These are phyloP conservation scores for Catharus bicknelli DNA, from an alignment of 2,113 vertebrate species.

Conservation along the genomic window DNA sequence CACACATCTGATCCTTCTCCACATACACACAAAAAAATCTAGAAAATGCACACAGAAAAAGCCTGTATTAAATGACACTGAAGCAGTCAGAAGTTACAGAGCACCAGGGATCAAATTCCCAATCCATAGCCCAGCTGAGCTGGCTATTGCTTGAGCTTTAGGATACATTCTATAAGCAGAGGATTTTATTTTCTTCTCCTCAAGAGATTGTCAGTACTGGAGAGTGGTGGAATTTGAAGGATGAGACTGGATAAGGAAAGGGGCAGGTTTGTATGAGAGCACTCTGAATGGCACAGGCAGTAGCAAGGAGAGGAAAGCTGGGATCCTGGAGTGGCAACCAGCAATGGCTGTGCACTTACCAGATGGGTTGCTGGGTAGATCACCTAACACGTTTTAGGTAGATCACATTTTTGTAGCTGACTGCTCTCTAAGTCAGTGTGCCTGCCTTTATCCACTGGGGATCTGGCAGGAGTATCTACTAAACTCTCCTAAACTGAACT, in stretches of 20 bases:
- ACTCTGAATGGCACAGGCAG: background rate
- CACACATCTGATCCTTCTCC: background rate
- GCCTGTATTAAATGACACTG: background rate
- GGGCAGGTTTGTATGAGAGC: background rate
- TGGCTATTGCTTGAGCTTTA: background rate
- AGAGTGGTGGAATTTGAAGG: background rate
- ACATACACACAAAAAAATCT: background rate
- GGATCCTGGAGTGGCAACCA: background rate
- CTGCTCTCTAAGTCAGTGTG: background rate
- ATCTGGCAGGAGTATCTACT: background rate
- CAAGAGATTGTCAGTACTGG: background rate
- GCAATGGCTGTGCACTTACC: background rate
- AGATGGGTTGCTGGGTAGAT: background rate
- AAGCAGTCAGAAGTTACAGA: background rate
- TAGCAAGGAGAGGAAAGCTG: background rate
- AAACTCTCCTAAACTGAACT: background rate
- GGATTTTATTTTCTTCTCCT: background rate
- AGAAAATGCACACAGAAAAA: background rate
- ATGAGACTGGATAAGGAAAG: background rate
- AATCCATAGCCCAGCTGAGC: background rate
- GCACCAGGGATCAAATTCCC: background rate
- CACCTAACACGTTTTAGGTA: background rate
- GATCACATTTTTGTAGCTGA: background rate
- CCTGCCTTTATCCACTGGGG: background rate
- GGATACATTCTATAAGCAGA: fast-evolving